Base-by-base conservation (phyloP, 2,888 invertebrate species). In the Hoplodrina ambigua region DNA sequence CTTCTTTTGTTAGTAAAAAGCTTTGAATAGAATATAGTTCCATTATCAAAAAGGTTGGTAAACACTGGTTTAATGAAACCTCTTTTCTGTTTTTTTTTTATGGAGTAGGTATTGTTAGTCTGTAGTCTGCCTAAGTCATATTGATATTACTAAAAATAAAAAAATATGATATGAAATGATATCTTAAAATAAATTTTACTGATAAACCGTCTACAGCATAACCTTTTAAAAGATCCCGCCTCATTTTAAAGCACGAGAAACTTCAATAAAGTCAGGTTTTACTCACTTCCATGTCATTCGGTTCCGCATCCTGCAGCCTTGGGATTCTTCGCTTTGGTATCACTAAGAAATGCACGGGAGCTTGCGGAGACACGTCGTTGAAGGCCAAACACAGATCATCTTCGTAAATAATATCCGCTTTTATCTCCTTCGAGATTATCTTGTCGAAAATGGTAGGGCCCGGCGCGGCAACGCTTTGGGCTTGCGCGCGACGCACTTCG, bases 301-400 rank as follows among this genome's bases (percentile, higher is more conserved):
- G 90, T 50, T 96, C 96, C 1, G 95, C 94, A 41, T 97, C 97
- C 77, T 97, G 96, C 52, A 98, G 88, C 87, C 96, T 96, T 0
- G 97, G 92, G 76, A 98, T 97, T 60, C 97, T 94, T 81, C 97
- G 96, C 89, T 98, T 98, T 0, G 98, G 98, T 78, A 98, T 98
- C 7, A 98, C 98, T 8, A 98, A 94, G 88, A 98, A 98, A 92
- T 98, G 98, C 0, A 97, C 96, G 0, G 98, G 98, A 0, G 98
- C 98, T 89, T 98, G 98, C 0, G 98, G 98, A 52, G 96, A 94
- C 5, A 98, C 93, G 91, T 98, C 98, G 84, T 97, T 97, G 91
- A 98, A 98, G 1, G 98, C 98, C 60, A 98, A 90, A 88, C 98
- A 98, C 87, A 97, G 90, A 1, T 98, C 97, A 93, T 98, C 98